Conservation (phyloP, 2,113 vertebrate genomes). For the Calyptomena viridis region DNA sequence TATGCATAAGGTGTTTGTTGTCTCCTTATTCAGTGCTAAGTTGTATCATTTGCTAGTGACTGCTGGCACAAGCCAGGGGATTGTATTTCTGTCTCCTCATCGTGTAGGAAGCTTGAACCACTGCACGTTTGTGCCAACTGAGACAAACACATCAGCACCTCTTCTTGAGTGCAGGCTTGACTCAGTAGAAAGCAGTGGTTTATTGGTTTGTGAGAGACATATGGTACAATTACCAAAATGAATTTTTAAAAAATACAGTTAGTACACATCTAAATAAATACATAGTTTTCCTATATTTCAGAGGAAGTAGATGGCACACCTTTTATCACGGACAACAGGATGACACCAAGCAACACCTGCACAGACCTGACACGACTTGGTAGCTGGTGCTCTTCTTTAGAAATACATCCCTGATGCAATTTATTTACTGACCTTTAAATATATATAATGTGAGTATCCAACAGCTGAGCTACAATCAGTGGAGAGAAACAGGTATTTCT, state of each 20-base stretch:
- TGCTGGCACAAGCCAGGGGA: neutral
- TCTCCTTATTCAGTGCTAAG: neutral
- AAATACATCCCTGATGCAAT: neutral
- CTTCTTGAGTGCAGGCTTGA: neutral
- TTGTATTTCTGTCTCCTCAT: neutral
- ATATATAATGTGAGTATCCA: neutral
- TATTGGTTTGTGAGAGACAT: neutral
- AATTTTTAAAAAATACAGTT: neutral
- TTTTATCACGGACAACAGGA: neutral
- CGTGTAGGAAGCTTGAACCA: neutral
- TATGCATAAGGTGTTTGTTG: neutral
- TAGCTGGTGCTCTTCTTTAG: neutral
- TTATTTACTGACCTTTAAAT: neutral
- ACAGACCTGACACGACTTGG: fast-evolving
- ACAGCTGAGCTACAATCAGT: neutral
- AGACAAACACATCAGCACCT: neutral
- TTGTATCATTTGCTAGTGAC: neutral
- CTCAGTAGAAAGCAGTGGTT: neutral
- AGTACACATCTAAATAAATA: neutral
- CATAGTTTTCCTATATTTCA: neutral
- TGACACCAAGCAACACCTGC: neutral
- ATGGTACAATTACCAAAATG: neutral
- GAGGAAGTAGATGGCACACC: neutral
- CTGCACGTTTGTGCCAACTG: neutral
- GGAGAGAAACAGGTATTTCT: neutral